phyloP scores from a whole-genome alignment of 2,113 vertebrate species.

The Microtus montanus region DNA sequence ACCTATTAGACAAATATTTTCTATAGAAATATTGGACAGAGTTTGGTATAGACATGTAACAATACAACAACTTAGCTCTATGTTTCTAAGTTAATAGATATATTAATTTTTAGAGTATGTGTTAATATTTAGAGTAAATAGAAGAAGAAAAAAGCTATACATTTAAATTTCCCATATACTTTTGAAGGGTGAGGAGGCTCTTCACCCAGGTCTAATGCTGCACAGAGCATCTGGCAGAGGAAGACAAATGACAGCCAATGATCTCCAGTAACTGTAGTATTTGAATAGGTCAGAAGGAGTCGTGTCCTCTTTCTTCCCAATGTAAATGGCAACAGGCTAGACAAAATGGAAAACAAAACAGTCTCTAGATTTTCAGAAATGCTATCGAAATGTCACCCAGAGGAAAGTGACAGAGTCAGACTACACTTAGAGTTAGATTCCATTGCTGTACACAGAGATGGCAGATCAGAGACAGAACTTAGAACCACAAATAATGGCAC shows the following conservation, averaged over 20 bases:
- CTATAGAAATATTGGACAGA: not conserved
- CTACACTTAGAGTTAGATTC: not conserved
- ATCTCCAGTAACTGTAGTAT: not conserved
- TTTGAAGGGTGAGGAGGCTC: not conserved
- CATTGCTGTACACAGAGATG: not conserved
- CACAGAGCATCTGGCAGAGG: not conserved
- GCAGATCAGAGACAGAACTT: conserved; percentile 12
- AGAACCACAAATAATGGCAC: not conserved
- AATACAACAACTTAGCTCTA: not conserved
- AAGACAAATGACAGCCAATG: conserved; percentile 30
- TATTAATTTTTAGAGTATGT: not conserved
- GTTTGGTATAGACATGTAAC: not conserved
- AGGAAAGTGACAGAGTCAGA: not conserved
- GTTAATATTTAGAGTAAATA: too few species aligned
- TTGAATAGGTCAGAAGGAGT: conserved; percentile 29
- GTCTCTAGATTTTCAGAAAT: conserved; percentile 36
- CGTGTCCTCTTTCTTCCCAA: not conserved
- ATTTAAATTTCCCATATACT: not conserved
- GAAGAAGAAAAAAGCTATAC: not conserved
- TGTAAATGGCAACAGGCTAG: conserved; percentile 18
- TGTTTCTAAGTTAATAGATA: not conserved
- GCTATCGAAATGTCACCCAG: not conserved
- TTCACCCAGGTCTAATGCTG: not conserved
- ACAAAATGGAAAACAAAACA: not conserved
- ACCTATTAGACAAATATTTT: conserved; percentile 10